A percentile compares a stretch with the other conserved stretches of the same genome.
Evolutionary conservation across 2,113 vertebrate genomes (phyloP).

Genomic region (Charina bottae): DNA sequence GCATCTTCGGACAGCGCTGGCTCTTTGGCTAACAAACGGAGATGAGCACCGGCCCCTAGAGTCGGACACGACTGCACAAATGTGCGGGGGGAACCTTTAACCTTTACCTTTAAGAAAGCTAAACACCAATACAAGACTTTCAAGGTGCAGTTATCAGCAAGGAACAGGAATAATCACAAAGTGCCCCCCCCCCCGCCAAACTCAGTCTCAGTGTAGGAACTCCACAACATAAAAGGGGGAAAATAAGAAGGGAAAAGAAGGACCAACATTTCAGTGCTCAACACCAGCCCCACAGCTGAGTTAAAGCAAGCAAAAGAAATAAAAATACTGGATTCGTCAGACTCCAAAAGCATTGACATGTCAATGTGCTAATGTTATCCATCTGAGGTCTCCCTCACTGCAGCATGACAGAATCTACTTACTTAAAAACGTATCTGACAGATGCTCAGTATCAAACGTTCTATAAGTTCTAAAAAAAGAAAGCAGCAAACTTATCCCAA

Average conservation of each 20-base stretch:
- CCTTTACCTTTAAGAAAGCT: too few relatives aligned
- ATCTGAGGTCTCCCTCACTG: too few relatives aligned
- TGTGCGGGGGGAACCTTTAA: too few relatives aligned
- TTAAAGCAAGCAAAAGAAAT: not conserved
- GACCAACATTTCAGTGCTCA: not conserved
- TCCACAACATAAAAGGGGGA: not conserved
- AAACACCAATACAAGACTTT: conserved; percentile 5
- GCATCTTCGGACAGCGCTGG: too few relatives aligned
- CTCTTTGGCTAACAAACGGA: too few relatives aligned
- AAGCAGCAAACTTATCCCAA: not conserved
- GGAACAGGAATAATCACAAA: not conserved
- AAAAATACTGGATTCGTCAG: not conserved
- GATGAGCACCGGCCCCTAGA: too few relatives aligned
- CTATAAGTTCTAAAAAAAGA: not conserved
- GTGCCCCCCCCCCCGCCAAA: not conserved
- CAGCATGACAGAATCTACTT: not conserved
- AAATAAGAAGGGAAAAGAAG: not conserved
- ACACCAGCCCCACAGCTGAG: not conserved
- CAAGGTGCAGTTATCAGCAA: conserved; percentile 34
- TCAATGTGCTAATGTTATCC: not conserved
- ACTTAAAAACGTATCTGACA: not conserved
- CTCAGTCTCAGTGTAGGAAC: not conserved
- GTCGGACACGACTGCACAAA: too few relatives aligned
- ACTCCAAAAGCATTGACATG: not conserved
- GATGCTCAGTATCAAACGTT: not conserved